Evolutionary conservation across 2,113 vertebrate species (phyloP), one percentile per base, ranked within the genome.

Genomic region (Clupea harengus): DNA sequence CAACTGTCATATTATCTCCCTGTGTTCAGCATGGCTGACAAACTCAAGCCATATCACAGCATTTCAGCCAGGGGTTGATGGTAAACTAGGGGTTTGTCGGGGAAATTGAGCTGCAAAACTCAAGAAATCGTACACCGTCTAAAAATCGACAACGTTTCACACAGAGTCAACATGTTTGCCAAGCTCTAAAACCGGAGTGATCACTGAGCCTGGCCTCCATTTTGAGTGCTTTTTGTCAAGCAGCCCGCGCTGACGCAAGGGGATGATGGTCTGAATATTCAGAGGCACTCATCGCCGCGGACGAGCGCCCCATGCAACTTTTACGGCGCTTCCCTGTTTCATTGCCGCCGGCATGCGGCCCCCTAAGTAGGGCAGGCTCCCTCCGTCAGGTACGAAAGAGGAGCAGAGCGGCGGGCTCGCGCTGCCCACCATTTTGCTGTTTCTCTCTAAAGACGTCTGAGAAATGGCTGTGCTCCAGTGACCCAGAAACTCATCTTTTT

Each of bases 401-500:
- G n/a, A 82, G 13, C 72, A 28, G 13, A 78, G 64, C 9, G 4
- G 60, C 11, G 46, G 82, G 10, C 72, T 39, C 32, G 13, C 72
- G 13, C 11, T 2, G 32, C 72, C 72, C 32, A 78, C 72, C 72
- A 78, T 78, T 78, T 57, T 80, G 17, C 45, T 28, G 45, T 28
- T 7, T 32, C 28, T 78, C 13, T 28, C 11, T 39, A 78, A 85
- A 60, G 81, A 88, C 85, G 84, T 87, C 87, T 90, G 90, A 88
- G 82, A 82, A 45, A 86, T 11, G 45, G 17, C 85, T 90, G 88
- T 89, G 91, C 85, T 91, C 90, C 89, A 91, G 83, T 93, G 89
- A 92, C 91, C 92, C 92, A 93, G 92, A 94, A 93, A 93, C 87
- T 93, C 86, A 90, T 90, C 90, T 92, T 92, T 92, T 89, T 92